phyloP scores from a whole-genome alignment of 2,888 invertebrate genomes.

The Actias luna region DNA sequence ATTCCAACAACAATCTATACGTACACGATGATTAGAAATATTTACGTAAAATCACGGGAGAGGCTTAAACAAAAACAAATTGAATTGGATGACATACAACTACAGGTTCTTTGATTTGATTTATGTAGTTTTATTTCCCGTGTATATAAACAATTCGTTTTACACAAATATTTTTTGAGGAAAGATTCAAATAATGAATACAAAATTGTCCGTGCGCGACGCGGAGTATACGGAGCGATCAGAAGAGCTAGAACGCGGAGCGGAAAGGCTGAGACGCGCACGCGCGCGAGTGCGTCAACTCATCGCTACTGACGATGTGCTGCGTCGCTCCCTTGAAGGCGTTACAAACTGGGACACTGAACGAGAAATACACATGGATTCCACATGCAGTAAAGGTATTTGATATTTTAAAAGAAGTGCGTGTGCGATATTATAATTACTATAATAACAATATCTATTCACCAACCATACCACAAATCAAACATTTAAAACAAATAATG shows the following conservation, averaged over 20 bases:
- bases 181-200: constrained; percentile 65
- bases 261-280: constrained; percentile 48
- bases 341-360: constrained; percentile 37
- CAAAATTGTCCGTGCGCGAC: constrained; percentile 60
- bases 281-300: constrained; percentile 55
- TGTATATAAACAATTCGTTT: background rate
- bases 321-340: constrained; percentile 39
- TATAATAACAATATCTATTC: too few relatives aligned
- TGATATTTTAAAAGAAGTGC: background rate
- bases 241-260: constrained; percentile 45
- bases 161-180: constrained; percentile 8
- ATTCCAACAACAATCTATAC: constrained; percentile 58
- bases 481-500: too few relatives aligned
- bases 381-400: constrained; percentile 48
- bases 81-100: constrained; percentile 63
- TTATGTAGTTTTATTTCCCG: background rate
- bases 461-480: background rate
- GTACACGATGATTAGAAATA: constrained; percentile 53
- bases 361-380: constrained; percentile 31
- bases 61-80: constrained; percentile 51
- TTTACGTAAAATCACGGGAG: constrained; percentile 52
- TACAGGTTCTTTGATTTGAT: constrained; percentile 52
- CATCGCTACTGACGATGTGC: constrained; percentile 49
- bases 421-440: too few relatives aligned
- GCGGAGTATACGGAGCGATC: constrained; percentile 55